Conservation (phyloP, 2,113 vertebrate genomes). For the Corvus cornix region DNA sequence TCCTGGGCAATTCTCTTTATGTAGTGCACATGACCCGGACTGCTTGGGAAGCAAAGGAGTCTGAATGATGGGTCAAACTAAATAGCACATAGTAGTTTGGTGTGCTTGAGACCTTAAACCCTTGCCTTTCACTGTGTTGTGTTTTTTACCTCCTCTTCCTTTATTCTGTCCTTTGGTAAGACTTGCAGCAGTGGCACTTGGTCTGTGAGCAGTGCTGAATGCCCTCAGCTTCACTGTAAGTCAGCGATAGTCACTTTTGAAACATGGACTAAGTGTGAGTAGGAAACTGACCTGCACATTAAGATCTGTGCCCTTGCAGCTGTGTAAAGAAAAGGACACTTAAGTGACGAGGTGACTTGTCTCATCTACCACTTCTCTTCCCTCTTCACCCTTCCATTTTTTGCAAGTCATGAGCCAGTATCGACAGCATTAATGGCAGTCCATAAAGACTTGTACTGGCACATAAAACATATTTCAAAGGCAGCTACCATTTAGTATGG, state of each 20-base stretch:
- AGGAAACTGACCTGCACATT: neutral
- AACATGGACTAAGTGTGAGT: neutral
- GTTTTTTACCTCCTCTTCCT: neutral
- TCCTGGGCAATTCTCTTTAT: neutral
- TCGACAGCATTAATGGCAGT: neutral
- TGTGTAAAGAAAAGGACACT: neutral
- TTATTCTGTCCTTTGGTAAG: neutral
- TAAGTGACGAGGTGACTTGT: neutral
- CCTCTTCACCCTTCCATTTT: neutral
- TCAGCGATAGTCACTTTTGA: neutral
- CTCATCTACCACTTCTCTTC: neutral
- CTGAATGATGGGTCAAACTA: neutral
- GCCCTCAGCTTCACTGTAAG: neutral
- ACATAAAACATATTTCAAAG: neutral
- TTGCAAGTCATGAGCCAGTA: neutral
- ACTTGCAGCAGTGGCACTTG: neutral
- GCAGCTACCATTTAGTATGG: neutral
- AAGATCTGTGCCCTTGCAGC: neutral
- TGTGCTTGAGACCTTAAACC: neutral
- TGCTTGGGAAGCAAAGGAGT: neutral
- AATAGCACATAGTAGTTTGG: neutral
- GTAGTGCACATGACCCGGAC: no score
- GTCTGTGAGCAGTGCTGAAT: neutral
- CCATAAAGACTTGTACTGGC: neutral
- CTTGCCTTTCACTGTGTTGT: neutral